Conservation (phyloP, 2,113 vertebrate species). For the Gnathonemus longibarbis region DNA sequence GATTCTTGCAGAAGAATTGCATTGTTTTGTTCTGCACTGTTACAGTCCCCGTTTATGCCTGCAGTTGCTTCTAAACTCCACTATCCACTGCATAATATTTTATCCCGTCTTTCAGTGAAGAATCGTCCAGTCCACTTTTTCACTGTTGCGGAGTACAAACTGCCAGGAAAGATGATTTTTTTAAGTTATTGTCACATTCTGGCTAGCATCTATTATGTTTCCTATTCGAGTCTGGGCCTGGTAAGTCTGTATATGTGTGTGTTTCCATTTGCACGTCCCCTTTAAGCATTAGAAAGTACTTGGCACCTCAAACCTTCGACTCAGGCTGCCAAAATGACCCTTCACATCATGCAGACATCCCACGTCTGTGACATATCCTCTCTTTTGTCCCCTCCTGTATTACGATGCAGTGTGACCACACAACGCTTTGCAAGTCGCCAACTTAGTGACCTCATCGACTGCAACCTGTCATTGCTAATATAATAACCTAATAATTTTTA, state of each 20-base stretch:
- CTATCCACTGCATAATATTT: neutral
- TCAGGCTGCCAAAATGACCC: neutral
- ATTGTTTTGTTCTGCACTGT: neutral
- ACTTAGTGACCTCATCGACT: neutral
- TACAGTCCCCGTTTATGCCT: neutral
- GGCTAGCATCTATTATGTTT: neutral
- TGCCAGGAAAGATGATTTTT: neutral
- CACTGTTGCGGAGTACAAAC: neutral
- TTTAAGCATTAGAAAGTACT: neutral
- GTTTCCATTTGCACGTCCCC: neutral
- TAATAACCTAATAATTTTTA: neutral
- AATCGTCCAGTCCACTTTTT: neutral
- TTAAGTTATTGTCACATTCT: neutral
- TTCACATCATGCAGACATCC: neutral
- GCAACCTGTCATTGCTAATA: neutral
- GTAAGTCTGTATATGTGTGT: neutral
- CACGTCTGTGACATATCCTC: neutral
- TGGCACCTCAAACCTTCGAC: neutral
- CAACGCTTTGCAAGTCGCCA: neutral
- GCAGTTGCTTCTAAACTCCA: neutral
- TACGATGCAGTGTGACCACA: neutral
- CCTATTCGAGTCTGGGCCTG: neutral
- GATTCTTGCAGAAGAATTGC: neutral
- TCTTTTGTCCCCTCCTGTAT: neutral
- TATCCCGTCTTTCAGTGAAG: neutral